These are phyloP conservation scores for Centropus unirufus DNA, from an alignment of 2,113 vertebrate species.

Conservation along the genomic window DNA sequence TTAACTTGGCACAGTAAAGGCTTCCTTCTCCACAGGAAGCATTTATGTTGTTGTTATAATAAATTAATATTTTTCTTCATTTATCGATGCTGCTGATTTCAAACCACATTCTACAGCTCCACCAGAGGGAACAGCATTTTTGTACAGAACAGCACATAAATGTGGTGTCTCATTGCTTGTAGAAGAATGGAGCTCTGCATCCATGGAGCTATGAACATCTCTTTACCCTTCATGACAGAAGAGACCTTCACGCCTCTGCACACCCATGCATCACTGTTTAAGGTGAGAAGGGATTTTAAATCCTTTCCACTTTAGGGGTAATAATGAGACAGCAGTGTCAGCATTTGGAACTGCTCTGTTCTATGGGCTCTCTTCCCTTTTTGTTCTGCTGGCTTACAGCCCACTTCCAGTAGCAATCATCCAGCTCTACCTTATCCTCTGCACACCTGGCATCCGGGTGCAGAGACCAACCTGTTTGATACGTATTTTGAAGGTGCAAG, in stretches of 20 bases:
- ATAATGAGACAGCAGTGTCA: not conserved
- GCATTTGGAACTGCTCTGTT: not conserved
- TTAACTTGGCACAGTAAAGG: not conserved
- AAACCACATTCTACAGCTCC: not conserved
- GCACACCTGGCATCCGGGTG: not conserved
- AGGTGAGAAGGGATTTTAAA: not conserved
- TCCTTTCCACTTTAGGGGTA: not conserved
- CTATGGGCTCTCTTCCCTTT: not conserved
- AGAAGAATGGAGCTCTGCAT: not conserved
- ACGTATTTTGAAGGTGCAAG: not conserved
- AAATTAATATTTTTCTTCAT: not conserved
- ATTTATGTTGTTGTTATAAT: not conserved
- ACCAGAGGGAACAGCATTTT: not conserved
- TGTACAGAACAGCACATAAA: not conserved
- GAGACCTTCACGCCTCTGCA: not conserved
- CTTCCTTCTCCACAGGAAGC: not conserved
- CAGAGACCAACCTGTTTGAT: not conserved
- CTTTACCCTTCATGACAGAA: not conserved
- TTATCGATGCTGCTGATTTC: not conserved
- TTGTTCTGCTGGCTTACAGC: not conserved
- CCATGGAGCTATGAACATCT: not conserved
- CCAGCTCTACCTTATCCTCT: not conserved
- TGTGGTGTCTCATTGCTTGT: accelerated
- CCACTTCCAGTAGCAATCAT: not conserved
- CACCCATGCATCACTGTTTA: accelerated